Evolutionary conservation across 2,797 vertebrate genomes (phyloP), one percentile per base, ranked within the genome.

Genomic region (Poecilia gillii): DNA sequence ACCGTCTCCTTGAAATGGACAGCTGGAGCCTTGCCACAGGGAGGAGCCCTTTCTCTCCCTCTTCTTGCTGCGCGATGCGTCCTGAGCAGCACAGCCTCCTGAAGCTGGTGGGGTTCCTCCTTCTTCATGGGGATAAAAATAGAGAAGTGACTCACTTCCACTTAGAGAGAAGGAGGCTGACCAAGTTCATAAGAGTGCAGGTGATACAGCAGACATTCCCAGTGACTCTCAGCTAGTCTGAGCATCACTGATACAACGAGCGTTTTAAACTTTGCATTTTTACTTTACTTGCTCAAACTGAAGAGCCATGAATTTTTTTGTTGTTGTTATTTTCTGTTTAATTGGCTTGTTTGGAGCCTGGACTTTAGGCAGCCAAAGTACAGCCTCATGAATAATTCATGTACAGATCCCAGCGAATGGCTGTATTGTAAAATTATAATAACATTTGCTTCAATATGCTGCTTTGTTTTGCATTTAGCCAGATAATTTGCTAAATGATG

Each of bases 11-110:
- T 78, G 84, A 86, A 84, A 91, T 76, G 90, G 92, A 92, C 88
- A 81, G 83, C 85, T 88, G 87, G 80, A 85, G 85, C 78, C 81
- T 89, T 51, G 55, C 93, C 95, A 93, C 94, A 92, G 87, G 94
- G 94, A 92, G 95, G 93, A 92, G 94, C 94, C 90, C 93, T 93
- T 91, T 89, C 92, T 88, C 93, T 92, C 93, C 87, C 93, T 83
- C 87, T 79, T 62, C 79, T 66, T 74, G 78, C 73, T 73, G 28
- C 55, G 64, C 80, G 64, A 75, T 78, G 78, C 79, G 77, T 85
- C 81, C 77, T 1, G 73, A 82, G 53, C 72, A 86, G 84, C 73
- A 68, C 80, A 73, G 89, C 88, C 81, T 84, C 70, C 82, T 81
- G 84, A 75, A 84, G 80, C 77, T 84, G 73, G 81, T 23, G 66